Percentiles rank a stretch among this genome's conserved stretches.
phyloP scores from a whole-genome alignment of 2,888 invertebrate species.

The Platycheirus albimanus region DNA sequence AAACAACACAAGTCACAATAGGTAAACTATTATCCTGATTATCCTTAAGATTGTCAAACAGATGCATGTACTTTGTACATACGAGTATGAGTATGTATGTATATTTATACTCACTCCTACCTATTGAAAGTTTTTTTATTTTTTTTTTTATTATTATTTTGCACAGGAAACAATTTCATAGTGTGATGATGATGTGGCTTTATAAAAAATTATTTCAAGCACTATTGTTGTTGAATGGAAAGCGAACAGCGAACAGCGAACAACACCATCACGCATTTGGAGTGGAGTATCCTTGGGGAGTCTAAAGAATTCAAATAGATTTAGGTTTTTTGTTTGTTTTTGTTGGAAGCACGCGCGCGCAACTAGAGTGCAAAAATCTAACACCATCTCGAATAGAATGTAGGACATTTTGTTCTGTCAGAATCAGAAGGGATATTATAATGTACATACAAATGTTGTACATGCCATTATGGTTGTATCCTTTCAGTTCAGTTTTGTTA shows the following conservation, averaged over 20 bases:
- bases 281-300: constrained; percentile 46
- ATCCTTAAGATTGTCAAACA: constrained; percentile 40
- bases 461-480: constrained; percentile 43
- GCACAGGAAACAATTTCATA: constrained; percentile 36
- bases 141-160: too few relatives aligned
- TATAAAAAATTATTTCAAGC: constrained; percentile 40
- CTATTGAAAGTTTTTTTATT: constrained; percentile 47
- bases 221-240: constrained; percentile 35
- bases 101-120: too few relatives aligned
- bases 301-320: constrained; percentile 34
- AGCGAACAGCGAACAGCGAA: constrained; percentile 31
- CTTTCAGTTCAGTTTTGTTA: constrained; percentile 17
- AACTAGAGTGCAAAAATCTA: constrained; percentile 63
- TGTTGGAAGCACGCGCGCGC: constrained; percentile 46
- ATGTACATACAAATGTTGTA: too few relatives aligned
- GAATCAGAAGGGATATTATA: constrained; percentile 41
- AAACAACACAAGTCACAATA: constrained; percentile 50
- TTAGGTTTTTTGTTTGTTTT: constrained; percentile 8
- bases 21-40: constrained; percentile 68
- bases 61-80: too few relatives aligned
- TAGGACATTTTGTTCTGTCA: constrained; percentile 10
- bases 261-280: constrained; percentile 48
- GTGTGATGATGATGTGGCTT: constrained; percentile 53
- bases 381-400: constrained; percentile 47
- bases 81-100: too few relatives aligned